Conservation (phyloP, 2,888 invertebrate species). For the Amphiduros pacificus region DNA sequence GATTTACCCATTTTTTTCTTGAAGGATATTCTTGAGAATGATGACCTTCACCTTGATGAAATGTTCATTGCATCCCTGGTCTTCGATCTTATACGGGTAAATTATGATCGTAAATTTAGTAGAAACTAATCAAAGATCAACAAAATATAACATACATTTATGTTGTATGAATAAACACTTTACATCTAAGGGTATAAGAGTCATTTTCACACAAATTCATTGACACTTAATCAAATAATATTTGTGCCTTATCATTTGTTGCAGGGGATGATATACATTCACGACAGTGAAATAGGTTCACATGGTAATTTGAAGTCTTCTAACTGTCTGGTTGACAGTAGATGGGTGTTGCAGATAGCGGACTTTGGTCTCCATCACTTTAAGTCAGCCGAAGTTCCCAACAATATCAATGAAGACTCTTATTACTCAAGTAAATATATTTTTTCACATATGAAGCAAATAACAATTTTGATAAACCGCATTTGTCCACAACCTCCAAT, state of each 20-base stretch:
- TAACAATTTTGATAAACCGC: too few relatives aligned
- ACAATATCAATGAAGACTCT: slow-evolving; percentile 42
- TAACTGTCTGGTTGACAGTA: slow-evolving; percentile 84
- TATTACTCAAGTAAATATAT: slow-evolving; percentile 45
- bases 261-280: slow-evolving; percentile 91
- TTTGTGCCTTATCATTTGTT: too few relatives aligned
- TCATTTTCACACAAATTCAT: background rate
- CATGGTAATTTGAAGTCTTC: slow-evolving; percentile 85
- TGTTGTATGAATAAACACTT: too few relatives aligned
- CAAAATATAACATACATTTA: too few relatives aligned
- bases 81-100: slow-evolving; percentile 96
- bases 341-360: slow-evolving; percentile 85
- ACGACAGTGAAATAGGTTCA: slow-evolving; percentile 77
- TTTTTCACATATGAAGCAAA: too few relatives aligned
- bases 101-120: too few relatives aligned
- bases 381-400: slow-evolving; percentile 62
- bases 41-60: slow-evolving; percentile 93
- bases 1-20: slow-evolving; percentile 27
- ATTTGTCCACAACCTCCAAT: too few relatives aligned
- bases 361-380: slow-evolving; percentile 86
- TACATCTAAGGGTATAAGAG: too few relatives aligned
- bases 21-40: slow-evolving; percentile 96
- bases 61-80: slow-evolving; percentile 97
- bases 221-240: background rate
- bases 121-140: too few relatives aligned